These are phyloP conservation scores for Zosterops pallidus DNA, from an alignment of 2,113 vertebrate species.

Conservation along the genomic window DNA sequence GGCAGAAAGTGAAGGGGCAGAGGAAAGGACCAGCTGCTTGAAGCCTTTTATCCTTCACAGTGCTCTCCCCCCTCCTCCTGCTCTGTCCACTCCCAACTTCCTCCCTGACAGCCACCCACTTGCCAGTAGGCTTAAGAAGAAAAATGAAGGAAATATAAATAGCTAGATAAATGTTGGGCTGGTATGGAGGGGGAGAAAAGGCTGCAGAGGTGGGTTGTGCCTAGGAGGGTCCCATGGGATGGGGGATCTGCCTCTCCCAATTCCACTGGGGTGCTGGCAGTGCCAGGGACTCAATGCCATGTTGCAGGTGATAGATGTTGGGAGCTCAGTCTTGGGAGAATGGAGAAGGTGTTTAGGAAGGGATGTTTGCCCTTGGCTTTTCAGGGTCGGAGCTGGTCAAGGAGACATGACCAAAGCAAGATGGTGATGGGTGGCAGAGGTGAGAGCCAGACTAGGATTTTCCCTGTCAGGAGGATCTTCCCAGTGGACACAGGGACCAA, in stretches of 20 bases:
- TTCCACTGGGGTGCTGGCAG: not conserved
- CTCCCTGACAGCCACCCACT: not conserved
- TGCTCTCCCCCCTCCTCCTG: not conserved
- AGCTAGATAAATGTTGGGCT: not conserved
- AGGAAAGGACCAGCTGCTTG: not conserved
- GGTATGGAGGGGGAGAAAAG: not conserved
- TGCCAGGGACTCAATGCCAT: rapidly evolving
- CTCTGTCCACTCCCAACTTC: not conserved
- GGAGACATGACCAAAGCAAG: not conserved
- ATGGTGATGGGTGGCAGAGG: too few species aligned
- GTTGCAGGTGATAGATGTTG: too few species aligned
- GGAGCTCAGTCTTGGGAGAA: rapidly evolving
- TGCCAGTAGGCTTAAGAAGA: not conserved
- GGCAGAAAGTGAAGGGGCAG: not conserved
- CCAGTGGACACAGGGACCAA: not conserved
- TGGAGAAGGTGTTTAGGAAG: not conserved
- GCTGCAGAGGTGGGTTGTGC: not conserved
- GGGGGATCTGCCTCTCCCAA: not conserved
- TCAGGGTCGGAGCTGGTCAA: not conserved
- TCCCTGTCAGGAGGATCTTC: not conserved
- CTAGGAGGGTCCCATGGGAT: not conserved
- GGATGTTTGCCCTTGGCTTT: not conserved
- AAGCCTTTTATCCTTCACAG: not conserved
- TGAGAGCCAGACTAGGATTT: not conserved
- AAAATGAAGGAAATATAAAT: not conserved